A percentile compares a stretch with the other conserved stretches of the same genome.
These are phyloP conservation scores for Linyphia triangularis DNA, from an alignment of 2,888 invertebrate species.

Conservation along the genomic window DNA sequence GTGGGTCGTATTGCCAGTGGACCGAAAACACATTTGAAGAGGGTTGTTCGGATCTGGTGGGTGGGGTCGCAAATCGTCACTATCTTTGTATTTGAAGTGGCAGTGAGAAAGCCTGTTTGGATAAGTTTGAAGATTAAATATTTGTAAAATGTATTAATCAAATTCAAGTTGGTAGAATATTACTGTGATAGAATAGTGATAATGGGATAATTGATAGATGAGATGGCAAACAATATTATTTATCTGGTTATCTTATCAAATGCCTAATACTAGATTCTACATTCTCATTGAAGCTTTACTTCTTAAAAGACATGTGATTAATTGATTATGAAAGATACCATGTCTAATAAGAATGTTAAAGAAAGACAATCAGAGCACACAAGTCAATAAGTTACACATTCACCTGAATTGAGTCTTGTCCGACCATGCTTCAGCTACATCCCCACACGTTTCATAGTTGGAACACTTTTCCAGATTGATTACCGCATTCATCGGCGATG, in stretches of 20 bases:
- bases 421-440: constrained; percentile 61
- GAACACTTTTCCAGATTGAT: constrained; percentile 77
- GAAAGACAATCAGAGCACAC: not conserved
- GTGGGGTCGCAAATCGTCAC: constrained; percentile 9
- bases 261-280: too few species aligned
- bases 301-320: too few species aligned
- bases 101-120: constrained; percentile 72
- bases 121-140: not conserved
- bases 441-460: constrained; percentile 75
- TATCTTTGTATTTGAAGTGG: constrained; percentile 70
- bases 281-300: too few species aligned
- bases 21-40: constrained; percentile 75
- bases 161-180: too few species aligned
- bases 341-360: not conserved
- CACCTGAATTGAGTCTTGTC: constrained; percentile 56
- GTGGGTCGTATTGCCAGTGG: constrained; percentile 40
- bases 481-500: constrained; percentile 63
- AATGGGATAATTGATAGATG: too few species aligned
- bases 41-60: constrained; percentile 63
- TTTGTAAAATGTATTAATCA: too few species aligned
- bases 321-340: too few species aligned
- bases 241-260: too few species aligned
- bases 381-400: not conserved
- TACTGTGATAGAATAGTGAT: too few species aligned
- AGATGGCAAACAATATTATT: too few species aligned